These are phyloP conservation scores for Ceratosolen solmsi DNA, from an alignment of 1,140 invertebrate species.

Conservation along the genomic window DNA sequence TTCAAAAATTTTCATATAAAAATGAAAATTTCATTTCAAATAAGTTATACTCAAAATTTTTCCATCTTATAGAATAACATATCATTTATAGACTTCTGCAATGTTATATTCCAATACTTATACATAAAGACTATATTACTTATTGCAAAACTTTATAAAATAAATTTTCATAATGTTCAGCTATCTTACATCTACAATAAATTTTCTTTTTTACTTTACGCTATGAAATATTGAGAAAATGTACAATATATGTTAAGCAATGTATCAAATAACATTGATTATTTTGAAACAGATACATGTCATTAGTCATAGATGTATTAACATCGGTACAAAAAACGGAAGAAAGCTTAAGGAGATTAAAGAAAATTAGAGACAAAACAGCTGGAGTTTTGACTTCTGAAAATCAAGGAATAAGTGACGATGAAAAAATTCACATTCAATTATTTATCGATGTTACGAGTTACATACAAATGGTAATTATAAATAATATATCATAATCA, in stretches of 20 bases:
- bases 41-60: too few relatives aligned
- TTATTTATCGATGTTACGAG: conserved; percentile 87
- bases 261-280: conserved; percentile 5
- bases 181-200: too few relatives aligned
- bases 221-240: neutral
- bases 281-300: conserved; percentile 79
- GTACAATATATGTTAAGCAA: neutral
- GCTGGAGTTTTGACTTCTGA: conserved; percentile 71
- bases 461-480: conserved; percentile 70
- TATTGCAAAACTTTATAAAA: too few relatives aligned
- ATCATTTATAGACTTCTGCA: too few relatives aligned
- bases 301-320: conserved; percentile 88
- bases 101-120: too few relatives aligned
- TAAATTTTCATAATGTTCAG: too few relatives aligned
- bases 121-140: too few relatives aligned
- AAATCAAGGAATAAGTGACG: conserved; percentile 80
- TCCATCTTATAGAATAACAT: too few relatives aligned
- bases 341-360: conserved; percentile 90
- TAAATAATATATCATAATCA: neutral
- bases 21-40: too few relatives aligned
- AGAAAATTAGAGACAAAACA: conserved; percentile 85
- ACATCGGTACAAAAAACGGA: conserved; percentile 95
- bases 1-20: too few relatives aligned
- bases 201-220: neutral
- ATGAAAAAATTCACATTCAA: conserved; percentile 94